Conservation (phyloP, 1,140 invertebrate species). For the Trypoxylus dichotomus region DNA sequence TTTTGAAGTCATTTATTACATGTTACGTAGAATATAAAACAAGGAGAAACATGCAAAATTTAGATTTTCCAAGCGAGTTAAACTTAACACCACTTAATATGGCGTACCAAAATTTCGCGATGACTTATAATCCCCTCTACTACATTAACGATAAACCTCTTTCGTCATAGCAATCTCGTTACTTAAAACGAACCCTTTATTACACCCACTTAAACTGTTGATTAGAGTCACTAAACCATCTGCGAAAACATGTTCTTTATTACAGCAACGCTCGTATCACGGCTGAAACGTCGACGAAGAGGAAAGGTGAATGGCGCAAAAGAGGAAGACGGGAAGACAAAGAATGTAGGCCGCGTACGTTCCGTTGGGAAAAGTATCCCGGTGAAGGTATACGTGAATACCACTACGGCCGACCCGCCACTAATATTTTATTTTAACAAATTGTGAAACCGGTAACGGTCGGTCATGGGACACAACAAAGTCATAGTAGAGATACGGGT, state of each 20-base stretch:
- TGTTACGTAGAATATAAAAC: too few species aligned
- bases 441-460: background rate
- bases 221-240: constrained; percentile 23
- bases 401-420: background rate
- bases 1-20: too few species aligned
- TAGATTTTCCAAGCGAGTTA: background rate
- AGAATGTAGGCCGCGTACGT: background rate
- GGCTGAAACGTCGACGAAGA: background rate
- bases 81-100: background rate
- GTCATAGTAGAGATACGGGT: background rate
- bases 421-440: constrained; percentile 16
- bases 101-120: background rate
- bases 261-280: background rate
- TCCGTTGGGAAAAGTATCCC: background rate
- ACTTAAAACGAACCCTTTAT: constrained; percentile 22
- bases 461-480: background rate
- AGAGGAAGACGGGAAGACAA: background rate
- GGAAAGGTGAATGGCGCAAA: background rate
- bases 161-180: constrained; percentile 17
- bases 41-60: background rate
- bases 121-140: background rate
- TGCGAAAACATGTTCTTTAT: constrained; percentile 25
- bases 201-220: constrained; percentile 21
- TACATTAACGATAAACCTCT: background rate
- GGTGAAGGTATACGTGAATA: background rate